Percentiles rank a stretch among this genome's conserved stretches.
phyloP scores from a whole-genome alignment of 2,797 vertebrate species.

The Eulemur albifrons region DNA sequence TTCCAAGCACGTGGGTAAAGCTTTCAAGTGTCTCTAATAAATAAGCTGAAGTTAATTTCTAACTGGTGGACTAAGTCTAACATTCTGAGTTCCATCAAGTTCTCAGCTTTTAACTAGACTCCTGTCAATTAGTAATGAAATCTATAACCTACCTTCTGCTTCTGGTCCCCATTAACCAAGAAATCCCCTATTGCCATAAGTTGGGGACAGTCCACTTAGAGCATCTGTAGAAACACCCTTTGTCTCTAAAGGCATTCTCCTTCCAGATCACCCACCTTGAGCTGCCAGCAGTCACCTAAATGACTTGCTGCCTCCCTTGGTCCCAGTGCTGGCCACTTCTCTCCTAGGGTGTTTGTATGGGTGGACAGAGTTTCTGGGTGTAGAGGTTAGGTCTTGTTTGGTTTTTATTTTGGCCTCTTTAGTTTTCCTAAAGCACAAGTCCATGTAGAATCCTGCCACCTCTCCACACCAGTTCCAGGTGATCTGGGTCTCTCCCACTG shows the following conservation, averaged over 20 bases:
- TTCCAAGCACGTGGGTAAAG: neutral
- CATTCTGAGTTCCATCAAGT: neutral
- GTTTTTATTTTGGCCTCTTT: constrained; percentile 8
- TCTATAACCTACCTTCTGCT: neutral
- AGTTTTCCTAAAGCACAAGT: constrained; percentile 67
- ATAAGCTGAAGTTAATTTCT: neutral
- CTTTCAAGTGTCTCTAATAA: neutral
- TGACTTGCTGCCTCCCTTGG: neutral
- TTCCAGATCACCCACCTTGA: neutral
- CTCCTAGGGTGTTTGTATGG: neutral
- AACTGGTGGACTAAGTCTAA: neutral
- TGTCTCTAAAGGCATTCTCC: neutral
- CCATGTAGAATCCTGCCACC: neutral
- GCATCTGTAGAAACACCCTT: constrained; percentile 10
- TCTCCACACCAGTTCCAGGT: neutral
- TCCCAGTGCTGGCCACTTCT: neutral
- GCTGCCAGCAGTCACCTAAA: neutral
- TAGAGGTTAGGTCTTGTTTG: neutral
- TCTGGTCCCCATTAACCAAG: constrained; percentile 39
- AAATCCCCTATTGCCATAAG: constrained; percentile 50
- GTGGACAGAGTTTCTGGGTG: neutral
- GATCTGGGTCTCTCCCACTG: constrained; percentile 49
- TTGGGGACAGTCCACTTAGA: neutral
- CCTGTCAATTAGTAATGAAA: neutral
- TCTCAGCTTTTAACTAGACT: neutral